Evolutionary conservation across 2,797 vertebrate genomes (phyloP).

Genomic region (Ptychobarbus kaznakovi): DNA sequence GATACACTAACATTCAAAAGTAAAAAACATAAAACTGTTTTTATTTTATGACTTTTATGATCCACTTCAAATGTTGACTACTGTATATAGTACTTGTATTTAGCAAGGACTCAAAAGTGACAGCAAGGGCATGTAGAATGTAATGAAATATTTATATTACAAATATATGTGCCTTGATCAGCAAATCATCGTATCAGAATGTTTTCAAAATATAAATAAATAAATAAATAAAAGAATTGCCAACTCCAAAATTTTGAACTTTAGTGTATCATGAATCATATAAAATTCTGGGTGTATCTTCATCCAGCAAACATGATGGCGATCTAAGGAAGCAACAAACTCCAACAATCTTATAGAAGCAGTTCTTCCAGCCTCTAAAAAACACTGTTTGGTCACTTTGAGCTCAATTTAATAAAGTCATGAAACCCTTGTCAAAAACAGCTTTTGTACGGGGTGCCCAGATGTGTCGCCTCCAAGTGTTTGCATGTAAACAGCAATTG

Average conservation of each 20-base stretch:
- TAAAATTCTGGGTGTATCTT: background rate
- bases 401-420: background rate
- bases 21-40: too few species aligned
- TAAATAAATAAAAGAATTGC: too few species aligned
- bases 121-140: background rate
- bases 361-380: background rate
- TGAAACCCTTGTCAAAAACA: background rate
- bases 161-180: background rate
- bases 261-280: background rate
- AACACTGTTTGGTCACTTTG: slow-evolving; percentile 4
- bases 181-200: too few species aligned
- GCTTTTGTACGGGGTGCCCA: background rate
- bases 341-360: background rate
- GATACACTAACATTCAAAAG: too few species aligned
- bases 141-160: background rate
- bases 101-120: background rate
- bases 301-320: background rate
- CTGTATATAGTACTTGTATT: background rate
- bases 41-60: too few species aligned
- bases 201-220: too few species aligned
- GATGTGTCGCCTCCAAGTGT: background rate
- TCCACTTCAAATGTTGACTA: too few species aligned
- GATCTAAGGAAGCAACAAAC: background rate
- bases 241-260: too few species aligned
- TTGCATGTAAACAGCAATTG: slow-evolving; percentile 25